Conservation (phyloP, 2,113 vertebrate genomes). For the Peromyscus maniculatus region DNA sequence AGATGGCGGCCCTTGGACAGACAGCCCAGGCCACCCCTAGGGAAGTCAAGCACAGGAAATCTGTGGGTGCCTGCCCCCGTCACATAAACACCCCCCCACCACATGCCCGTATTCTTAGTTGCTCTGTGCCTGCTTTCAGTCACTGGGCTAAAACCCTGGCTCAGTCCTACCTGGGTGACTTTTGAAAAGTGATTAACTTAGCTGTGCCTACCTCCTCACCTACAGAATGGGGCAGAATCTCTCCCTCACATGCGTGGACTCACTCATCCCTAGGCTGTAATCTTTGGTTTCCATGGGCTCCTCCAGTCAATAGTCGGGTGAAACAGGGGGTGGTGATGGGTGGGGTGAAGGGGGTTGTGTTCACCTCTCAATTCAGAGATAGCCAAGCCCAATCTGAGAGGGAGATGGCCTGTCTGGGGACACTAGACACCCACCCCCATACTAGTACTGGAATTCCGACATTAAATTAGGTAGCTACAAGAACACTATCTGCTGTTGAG, state of each 20-base stretch:
- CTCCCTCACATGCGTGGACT: neutral
- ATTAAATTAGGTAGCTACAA: neutral
- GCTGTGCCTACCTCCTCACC: neutral
- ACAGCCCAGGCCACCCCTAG: neutral
- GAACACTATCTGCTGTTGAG: neutral
- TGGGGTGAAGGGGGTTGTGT: too few species aligned
- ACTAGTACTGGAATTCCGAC: neutral
- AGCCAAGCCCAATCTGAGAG: neutral
- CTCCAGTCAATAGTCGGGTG: accelerated
- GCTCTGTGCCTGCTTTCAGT: neutral
- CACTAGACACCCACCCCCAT: neutral
- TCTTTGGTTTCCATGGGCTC: neutral
- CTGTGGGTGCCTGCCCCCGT: neutral
- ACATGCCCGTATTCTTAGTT: neutral
- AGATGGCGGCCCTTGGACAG: accelerated
- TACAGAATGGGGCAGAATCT: neutral
- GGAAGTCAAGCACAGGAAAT: neutral
- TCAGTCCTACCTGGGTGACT: neutral
- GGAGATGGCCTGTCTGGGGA: neutral
- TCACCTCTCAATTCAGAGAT: neutral
- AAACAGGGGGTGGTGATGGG: neutral
- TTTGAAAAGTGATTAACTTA: neutral
- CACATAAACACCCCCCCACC: neutral
- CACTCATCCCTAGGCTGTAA: neutral
- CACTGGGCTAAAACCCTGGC: neutral